phyloP scores from a whole-genome alignment of 53 echinoderm and acorn worm species.

The Apostichopus leukothele region DNA sequence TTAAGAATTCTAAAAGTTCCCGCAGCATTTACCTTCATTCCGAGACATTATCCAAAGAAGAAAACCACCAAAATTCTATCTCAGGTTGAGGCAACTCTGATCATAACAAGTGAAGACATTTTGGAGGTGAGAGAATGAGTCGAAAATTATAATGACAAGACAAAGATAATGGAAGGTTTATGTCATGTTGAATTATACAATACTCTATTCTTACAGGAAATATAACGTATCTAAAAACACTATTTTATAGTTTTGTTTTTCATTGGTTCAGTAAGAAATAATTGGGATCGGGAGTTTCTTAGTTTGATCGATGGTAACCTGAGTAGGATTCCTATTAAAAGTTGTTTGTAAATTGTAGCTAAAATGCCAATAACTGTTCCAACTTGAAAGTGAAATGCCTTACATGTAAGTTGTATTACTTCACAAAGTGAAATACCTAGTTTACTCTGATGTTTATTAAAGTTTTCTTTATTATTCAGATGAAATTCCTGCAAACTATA shows the following conservation, averaged over 20 bases:
- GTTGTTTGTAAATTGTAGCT: too few relatives aligned
- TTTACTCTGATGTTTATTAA: too few relatives aligned
- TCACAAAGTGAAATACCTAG: too few relatives aligned
- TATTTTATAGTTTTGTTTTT: too few relatives aligned
- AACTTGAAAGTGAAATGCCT: too few relatives aligned
- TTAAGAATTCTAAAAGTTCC: slow-evolving; percentile 15
- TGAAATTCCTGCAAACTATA: slow-evolving; percentile 5
- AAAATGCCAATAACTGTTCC: too few relatives aligned
- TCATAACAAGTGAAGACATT: slow-evolving; percentile 1
- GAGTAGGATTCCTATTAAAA: too few relatives aligned
- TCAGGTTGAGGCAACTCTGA: neutral
- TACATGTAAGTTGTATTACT: too few relatives aligned
- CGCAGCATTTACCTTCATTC: slow-evolving; percentile 9
- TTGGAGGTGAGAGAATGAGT: neutral
- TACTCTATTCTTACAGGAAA: neutral
- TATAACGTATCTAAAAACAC: too few relatives aligned
- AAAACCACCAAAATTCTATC: neutral
- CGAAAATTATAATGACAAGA: neutral
- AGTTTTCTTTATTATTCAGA: neutral
- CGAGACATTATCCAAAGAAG: neutral
- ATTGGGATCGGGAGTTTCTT: too few relatives aligned
- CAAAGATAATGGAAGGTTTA: neutral
- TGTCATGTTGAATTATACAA: slow-evolving; percentile 3
- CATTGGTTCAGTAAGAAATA: too few relatives aligned
- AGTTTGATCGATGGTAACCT: too few relatives aligned